Percentiles rank a stretch among this genome's conserved stretches.
Conservation (phyloP, 2,113 vertebrate genomes). For the Barbus barbus region DNA sequence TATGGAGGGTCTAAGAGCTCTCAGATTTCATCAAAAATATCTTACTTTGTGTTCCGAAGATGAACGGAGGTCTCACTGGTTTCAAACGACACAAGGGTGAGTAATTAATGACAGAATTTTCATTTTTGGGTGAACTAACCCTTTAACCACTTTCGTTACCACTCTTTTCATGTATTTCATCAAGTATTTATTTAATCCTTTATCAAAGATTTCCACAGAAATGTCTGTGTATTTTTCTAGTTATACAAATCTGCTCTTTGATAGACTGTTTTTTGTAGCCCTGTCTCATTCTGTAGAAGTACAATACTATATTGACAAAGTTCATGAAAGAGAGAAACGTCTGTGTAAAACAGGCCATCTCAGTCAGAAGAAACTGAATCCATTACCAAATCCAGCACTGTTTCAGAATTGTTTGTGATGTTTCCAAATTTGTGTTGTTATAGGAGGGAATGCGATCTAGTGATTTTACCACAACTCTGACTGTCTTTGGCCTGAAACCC, state of each 20-base stretch:
- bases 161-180: too few species aligned
- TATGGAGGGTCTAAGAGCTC: too few species aligned
- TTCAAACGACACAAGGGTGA: too few species aligned
- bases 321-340: background rate
- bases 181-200: background rate
- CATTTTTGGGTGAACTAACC: too few species aligned
- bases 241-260: background rate
- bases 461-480: constrained; percentile 73
- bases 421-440: background rate
- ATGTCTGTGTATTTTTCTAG: background rate
- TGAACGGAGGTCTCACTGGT: too few species aligned
- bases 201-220: background rate
- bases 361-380: background rate
- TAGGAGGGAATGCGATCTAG: constrained; percentile 71
- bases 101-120: too few species aligned
- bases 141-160: background rate
- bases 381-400: background rate
- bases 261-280: background rate
- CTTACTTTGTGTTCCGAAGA: too few species aligned
- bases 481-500: constrained; percentile 92
- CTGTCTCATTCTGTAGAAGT: background rate
- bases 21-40: too few species aligned
- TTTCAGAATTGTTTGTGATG: background rate
- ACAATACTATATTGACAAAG: background rate
- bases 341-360: background rate